Percentiles rank a stretch among this genome's conserved stretches.
Evolutionary conservation across 2,888 invertebrate genomes (phyloP).

Genomic region (Erpobdella octoculata): DNA sequence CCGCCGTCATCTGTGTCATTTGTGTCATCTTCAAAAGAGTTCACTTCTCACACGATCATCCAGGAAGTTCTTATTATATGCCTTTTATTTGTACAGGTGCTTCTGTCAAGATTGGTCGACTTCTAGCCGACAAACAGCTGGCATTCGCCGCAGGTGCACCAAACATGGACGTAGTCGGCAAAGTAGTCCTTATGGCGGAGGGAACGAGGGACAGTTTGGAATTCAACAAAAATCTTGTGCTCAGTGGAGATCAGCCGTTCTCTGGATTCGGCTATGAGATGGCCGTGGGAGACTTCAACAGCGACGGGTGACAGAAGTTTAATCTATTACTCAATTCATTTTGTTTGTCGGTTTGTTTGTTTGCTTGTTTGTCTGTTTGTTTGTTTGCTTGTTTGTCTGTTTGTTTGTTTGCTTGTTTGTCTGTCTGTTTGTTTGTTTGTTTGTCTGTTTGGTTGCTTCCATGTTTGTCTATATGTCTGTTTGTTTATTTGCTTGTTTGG

Average conservation of each 20-base stretch:
- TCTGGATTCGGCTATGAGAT: conserved; percentile 7
- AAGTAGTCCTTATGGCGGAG: neutral
- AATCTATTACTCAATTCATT: too few species aligned
- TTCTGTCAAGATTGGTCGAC: conserved; percentile 25
- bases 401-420: too few species aligned
- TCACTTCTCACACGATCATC: conserved; percentile 16
- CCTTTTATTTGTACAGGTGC: conserved; percentile 22
- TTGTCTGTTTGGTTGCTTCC: too few species aligned
- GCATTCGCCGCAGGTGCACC: neutral
- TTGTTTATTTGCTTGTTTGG: too few species aligned
- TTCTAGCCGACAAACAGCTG: conserved; percentile 7
- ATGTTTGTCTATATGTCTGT: too few species aligned
- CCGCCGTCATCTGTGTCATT: too few species aligned
- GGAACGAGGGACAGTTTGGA: neutral
- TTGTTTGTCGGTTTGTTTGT: too few species aligned
- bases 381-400: too few species aligned
- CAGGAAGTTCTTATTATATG: conserved; percentile 1
- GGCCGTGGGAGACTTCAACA: conserved; percentile 18
- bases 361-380: too few species aligned
- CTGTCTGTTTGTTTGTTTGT: too few species aligned
- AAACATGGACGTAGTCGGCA: neutral
- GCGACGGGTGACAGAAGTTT: conserved; percentile 13
- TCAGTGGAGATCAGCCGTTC: conserved; percentile 6
- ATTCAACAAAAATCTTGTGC: neutral
- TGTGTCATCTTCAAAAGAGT: too few species aligned